Evolutionary conservation across 2,888 invertebrate species (phyloP).

Genomic region (Cantharis nigra): DNA sequence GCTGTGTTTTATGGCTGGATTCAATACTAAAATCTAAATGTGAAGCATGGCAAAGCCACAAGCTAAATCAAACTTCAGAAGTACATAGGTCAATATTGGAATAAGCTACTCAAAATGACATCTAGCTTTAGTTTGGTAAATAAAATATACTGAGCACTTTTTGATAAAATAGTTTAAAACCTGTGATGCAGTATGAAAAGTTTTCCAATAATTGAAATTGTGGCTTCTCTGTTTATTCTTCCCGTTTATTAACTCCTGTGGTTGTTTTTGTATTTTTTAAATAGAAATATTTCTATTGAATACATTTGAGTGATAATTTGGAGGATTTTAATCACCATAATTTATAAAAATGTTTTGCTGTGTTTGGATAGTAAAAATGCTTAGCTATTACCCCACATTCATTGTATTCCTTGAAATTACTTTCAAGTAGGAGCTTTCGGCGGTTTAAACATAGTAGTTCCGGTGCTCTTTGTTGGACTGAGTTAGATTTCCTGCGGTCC

Average conservation of each 20-base stretch:
- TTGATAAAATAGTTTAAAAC: not conserved
- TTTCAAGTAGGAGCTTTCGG: constrained; percentile 25
- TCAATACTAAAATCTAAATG: constrained; percentile 43
- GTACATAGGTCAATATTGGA: constrained; percentile 52
- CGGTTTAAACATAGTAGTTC: constrained; percentile 31
- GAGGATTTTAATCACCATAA: not conserved
- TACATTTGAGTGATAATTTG: not conserved
- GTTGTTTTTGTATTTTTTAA: not conserved
- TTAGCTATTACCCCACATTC: constrained; percentile 4
- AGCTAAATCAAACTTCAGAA: constrained; percentile 41
- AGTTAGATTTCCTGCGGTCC: constrained; percentile 33
- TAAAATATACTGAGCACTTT: constrained; percentile 11
- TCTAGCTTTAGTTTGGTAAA: constrained; percentile 39
- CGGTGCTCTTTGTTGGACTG: constrained; percentile 29
- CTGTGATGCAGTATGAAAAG: not conserved
- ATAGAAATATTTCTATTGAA: not conserved
- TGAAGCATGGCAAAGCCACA: constrained; percentile 43
- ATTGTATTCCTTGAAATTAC: constrained; percentile 26
- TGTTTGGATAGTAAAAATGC: not conserved
- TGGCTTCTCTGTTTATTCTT: not conserved
- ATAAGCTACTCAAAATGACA: constrained; percentile 49
- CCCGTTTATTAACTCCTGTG: not conserved
- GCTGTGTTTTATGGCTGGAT: constrained; percentile 41
- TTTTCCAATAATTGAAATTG: not conserved
- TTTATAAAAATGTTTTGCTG: not conserved